A percentile compares a stretch with the other conserved stretches of the same genome.
These are phyloP conservation scores for Chelon labrosus DNA, from an alignment of 2,797 vertebrate species.

Conservation along the genomic window DNA sequence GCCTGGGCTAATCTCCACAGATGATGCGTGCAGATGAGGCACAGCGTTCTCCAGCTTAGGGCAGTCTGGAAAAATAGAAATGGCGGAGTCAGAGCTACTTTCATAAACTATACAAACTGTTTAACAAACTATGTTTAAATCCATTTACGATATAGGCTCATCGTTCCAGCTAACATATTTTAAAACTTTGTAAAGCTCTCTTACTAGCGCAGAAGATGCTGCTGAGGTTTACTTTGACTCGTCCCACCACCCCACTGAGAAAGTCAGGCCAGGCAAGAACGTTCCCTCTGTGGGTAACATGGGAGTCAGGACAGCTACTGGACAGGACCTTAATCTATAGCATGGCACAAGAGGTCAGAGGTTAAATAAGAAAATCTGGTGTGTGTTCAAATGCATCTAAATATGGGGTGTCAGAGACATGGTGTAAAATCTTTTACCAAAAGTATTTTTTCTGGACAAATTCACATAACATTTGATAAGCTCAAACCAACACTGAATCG, in stretches of 20 bases:
- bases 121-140: neutral
- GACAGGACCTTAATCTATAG: conserved; percentile 92
- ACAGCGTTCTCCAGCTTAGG: conserved; percentile 88
- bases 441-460: neutral
- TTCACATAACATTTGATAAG: neutral
- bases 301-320: conserved; percentile 89
- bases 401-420: too few species aligned
- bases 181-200: conserved; percentile 28
- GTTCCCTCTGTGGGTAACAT: conserved; percentile 88
- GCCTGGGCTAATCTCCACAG: conserved; percentile 88
- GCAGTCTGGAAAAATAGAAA: conserved; percentile 86
- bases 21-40: conserved; percentile 88
- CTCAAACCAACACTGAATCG: neutral
- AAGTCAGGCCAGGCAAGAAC: conserved; percentile 98
- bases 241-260: conserved; percentile 90
- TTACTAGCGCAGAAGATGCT: conserved; percentile 96
- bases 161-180: neutral
- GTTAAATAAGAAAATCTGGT: neutral
- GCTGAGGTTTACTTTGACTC: conserved; percentile 91
- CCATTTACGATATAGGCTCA: neutral
- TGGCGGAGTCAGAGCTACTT: neutral
- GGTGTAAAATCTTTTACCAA: neutral
- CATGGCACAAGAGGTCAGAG: neutral
- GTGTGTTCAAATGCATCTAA: too few species aligned
- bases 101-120: too few species aligned